Conservation (phyloP, 2,888 invertebrate genomes). For the Chymomyza fuscimana region DNA sequence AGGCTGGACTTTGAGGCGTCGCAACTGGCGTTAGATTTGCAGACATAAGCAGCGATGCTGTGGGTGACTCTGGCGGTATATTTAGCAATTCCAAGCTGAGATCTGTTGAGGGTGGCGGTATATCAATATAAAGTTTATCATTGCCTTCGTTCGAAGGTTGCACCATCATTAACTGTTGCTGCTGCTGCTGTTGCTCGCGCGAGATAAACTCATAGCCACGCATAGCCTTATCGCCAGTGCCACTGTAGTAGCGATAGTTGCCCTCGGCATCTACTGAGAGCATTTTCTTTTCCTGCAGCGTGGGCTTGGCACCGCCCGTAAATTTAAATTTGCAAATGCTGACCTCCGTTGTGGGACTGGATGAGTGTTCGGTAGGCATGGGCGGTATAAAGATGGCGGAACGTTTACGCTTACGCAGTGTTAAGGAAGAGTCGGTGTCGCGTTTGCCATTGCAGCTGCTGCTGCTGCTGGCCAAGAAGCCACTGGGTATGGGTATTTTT, state of each 20-base stretch:
- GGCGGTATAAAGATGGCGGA: slow-evolving; percentile 93
- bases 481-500: slow-evolving; percentile 76
- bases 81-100: slow-evolving; percentile 77
- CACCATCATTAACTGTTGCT: slow-evolving; percentile 59
- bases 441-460: slow-evolving; percentile 35
- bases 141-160: slow-evolving; percentile 64
- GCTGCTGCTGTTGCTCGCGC: slow-evolving; percentile 85
- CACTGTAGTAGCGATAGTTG: slow-evolving; percentile 92
- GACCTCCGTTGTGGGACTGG: slow-evolving; percentile 90
- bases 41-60: slow-evolving; percentile 61
- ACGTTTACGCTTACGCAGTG: slow-evolving; percentile 81
- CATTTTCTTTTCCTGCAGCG: slow-evolving; percentile 94
- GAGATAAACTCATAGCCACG: slow-evolving; percentile 88
- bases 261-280: slow-evolving; percentile 93
- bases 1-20: slow-evolving; percentile 49
- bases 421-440: slow-evolving; percentile 54
- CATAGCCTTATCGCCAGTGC: slow-evolving; percentile 86
- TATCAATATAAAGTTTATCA: slow-evolving; percentile 78
- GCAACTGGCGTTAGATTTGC: slow-evolving; percentile 50
- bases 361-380: slow-evolving; percentile 86
- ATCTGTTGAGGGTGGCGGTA: slow-evolving; percentile 77
- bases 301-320: slow-evolving; percentile 93
- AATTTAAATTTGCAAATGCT: slow-evolving; percentile 96
- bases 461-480: slow-evolving; percentile 62
- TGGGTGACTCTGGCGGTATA: slow-evolving; percentile 76